phyloP scores from a whole-genome alignment of 2,888 invertebrate genomes.

The Odiellus spinosus region DNA sequence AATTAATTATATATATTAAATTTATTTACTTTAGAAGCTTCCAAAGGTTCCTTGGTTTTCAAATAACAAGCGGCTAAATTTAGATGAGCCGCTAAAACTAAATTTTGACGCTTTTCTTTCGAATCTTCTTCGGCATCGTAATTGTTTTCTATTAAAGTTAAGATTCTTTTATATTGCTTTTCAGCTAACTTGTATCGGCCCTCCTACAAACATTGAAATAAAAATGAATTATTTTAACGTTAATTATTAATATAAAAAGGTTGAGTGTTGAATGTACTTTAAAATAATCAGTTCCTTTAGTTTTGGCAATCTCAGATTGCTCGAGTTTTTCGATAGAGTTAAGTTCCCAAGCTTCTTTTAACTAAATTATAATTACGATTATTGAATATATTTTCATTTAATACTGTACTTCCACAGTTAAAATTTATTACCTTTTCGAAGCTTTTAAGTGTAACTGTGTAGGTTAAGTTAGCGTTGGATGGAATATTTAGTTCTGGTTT shows the following conservation, averaged over 20 bases:
- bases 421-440: slow-evolving; percentile 53
- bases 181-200: slow-evolving; percentile 59
- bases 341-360: slow-evolving; percentile 66
- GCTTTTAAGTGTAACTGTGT: slow-evolving; percentile 58
- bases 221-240: neutral
- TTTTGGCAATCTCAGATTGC: slow-evolving; percentile 64
- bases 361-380: slow-evolving; percentile 33
- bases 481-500: slow-evolving; percentile 56
- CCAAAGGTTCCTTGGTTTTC: slow-evolving; percentile 51
- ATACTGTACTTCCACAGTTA: too few relatives aligned
- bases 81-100: slow-evolving; percentile 52
- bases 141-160: slow-evolving; percentile 44
- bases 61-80: slow-evolving; percentile 69
- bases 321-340: slow-evolving; percentile 59
- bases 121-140: slow-evolving; percentile 30
- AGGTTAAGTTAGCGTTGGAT: slow-evolving; percentile 57
- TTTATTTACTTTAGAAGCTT: slow-evolving; percentile 34
- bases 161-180: slow-evolving; percentile 69
- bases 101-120: slow-evolving; percentile 35
- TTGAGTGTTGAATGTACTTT: slow-evolving; percentile 35
- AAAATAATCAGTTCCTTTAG: slow-evolving; percentile 78
- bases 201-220: slow-evolving; percentile 23
- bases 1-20: too few relatives aligned
- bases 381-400: neutral
- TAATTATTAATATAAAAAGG: neutral